phyloP scores from a whole-genome alignment of 2,113 vertebrate species.

The Ranitomeya variabilis region DNA sequence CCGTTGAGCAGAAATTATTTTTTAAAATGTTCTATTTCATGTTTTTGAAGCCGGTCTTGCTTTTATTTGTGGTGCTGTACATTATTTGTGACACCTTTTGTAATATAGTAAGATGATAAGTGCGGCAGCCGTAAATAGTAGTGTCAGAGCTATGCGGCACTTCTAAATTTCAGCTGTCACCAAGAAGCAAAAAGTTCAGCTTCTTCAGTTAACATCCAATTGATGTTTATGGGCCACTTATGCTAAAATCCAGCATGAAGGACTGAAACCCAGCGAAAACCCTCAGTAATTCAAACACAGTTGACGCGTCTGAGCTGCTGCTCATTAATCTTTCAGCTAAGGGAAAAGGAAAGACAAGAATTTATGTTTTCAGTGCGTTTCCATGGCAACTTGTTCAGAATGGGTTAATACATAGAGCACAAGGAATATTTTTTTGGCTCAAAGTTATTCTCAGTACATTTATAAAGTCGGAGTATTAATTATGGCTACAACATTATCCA shows the following conservation, averaged over 20 bases:
- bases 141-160: background rate
- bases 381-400: conserved; percentile 28
- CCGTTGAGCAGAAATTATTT: too few relatives aligned
- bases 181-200: background rate
- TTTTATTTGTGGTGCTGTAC: background rate
- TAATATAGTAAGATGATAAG: background rate
- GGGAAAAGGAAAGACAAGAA: background rate
- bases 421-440: background rate
- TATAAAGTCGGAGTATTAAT: too few relatives aligned
- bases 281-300: background rate
- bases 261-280: background rate
- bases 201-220: background rate
- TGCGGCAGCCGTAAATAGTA: background rate
- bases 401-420: background rate
- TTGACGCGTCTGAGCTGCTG: background rate
- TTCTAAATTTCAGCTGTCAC: background rate
- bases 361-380: conserved; percentile 22
- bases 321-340: conserved; percentile 43
- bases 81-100: background rate
- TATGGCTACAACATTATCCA: too few relatives aligned
- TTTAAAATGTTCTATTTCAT: background rate
- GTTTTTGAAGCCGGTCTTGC: background rate
- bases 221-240: conserved; percentile 22
- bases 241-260: background rate
- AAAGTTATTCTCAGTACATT: too few relatives aligned